Percentiles rank a stretch among this genome's conserved stretches.
phyloP scores from a whole-genome alignment of 2,797 vertebrate species.

The Dermochelys coriacea region DNA sequence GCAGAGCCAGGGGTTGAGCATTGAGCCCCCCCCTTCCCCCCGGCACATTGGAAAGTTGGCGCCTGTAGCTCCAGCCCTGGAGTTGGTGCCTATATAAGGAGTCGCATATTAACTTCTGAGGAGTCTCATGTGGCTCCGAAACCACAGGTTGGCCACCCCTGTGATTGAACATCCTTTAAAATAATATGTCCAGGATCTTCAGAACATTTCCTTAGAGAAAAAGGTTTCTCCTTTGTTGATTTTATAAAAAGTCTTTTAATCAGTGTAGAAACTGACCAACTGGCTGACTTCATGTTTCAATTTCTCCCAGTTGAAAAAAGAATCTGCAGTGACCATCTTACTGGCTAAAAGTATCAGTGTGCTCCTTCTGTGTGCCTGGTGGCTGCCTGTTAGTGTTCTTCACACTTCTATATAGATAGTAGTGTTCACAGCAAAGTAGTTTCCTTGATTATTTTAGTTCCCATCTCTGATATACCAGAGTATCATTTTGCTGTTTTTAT shows the following conservation, averaged over 20 bases:
- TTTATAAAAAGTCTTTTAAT: background rate
- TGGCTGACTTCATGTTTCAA: background rate
- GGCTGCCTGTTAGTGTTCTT: background rate
- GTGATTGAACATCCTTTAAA: background rate
- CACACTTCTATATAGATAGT: background rate
- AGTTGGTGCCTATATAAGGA: no score
- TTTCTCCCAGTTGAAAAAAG: background rate
- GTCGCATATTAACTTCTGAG: no score
- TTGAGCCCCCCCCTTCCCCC: no score
- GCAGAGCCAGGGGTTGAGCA: no score
- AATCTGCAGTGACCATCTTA: background rate
- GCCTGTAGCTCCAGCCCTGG: no score
- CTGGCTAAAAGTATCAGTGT: background rate
- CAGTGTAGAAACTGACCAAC: background rate
- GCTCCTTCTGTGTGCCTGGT: background rate
- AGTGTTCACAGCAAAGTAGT: accelerated
- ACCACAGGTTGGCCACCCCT: no score
- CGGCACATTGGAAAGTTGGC: no score
- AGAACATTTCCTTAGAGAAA: background rate
- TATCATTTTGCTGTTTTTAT: accelerated
- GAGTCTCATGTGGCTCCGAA: no score
- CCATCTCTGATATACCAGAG: background rate
- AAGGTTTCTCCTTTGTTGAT: background rate
- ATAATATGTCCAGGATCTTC: background rate
- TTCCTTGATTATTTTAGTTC: background rate